These are phyloP conservation scores for Mastomys coucha DNA, from an alignment of 2,113 vertebrate genomes.

Conservation along the genomic window DNA sequence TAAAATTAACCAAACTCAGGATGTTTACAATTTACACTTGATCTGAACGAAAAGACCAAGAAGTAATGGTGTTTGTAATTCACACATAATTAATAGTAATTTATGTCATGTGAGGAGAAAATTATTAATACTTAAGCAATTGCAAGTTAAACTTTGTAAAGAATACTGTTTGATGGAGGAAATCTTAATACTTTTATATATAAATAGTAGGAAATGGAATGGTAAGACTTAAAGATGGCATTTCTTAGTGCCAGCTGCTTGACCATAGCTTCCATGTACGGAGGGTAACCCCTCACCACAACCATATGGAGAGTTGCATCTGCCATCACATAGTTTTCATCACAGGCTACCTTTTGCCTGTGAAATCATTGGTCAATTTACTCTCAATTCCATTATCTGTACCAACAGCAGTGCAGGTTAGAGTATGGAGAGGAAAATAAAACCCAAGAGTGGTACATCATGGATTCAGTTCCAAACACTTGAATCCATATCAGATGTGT, in stretches of 20 bases:
- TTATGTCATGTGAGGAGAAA: background rate
- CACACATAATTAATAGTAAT: background rate
- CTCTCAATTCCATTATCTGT: background rate
- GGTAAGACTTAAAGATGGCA: background rate
- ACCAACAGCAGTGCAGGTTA: rapidly evolving
- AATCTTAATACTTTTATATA: background rate
- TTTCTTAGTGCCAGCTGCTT: background rate
- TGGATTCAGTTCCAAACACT: background rate
- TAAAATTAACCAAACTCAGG: background rate
- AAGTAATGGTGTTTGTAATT: background rate
- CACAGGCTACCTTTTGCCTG: background rate
- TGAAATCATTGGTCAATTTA: background rate
- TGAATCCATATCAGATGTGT: background rate
- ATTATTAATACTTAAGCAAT: background rate
- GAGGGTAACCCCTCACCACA: background rate
- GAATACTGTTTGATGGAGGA: background rate
- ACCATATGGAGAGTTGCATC: background rate
- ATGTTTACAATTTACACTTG: background rate
- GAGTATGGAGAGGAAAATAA: background rate
- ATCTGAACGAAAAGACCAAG: too few relatives aligned
- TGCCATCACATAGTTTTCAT: background rate
- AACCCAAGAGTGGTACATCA: background rate
- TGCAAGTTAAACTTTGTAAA: background rate
- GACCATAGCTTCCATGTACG: background rate
- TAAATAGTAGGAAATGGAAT: background rate